Base-by-base conservation (phyloP, 2,113 vertebrate genomes). In the Edolisoma coerulescens region DNA sequence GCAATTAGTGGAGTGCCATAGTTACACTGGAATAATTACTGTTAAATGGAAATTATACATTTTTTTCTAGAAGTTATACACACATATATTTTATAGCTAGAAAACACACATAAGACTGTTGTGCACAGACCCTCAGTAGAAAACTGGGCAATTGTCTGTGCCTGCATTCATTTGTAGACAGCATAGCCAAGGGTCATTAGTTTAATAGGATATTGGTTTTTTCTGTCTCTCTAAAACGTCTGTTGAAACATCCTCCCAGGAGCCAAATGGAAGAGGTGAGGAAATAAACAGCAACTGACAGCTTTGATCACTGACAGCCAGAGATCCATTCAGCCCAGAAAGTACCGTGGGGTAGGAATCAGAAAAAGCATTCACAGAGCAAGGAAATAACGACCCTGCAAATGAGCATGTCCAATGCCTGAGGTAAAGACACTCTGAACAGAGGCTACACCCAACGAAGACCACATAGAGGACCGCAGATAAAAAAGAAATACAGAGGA, bases 181-280 rank as follows among this genome's bases (percentile, higher is more conserved):
- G 95, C 96, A 87, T 69, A 83, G 96, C 93, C 91, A 95, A 97
- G 97, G 98, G 97, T 98, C 97, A 97, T 98, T 98, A 98, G 98
- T 97, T 98, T 97, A 97, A 98, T 97, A 96, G 97, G 97, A 96
- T 97, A 97, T 97, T 98, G 97, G 3, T 71, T 96, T 97, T 97
- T 96, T 96, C 96, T 97, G 89, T 96, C 94, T 97, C 93, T 98
- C 97, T 97, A 94, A 97, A 98, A 96, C 71, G 87, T 98, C 97
- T 98, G 96, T 97, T 97, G 96, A 97, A 98, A 97, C 96, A 97
- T 97, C 96, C 92, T 97, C 95, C 94, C 96, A 97, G 92, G 91
- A 98, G 97, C 96, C 97, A 98, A 98, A 97, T 74, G 94, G 96
- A 98, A 96, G 96, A 98, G 97, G 97, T 96, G 64, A 97, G 96